phyloP scores from a whole-genome alignment of 1,140 invertebrate species.

The Drosophila pallidifrons region DNA sequence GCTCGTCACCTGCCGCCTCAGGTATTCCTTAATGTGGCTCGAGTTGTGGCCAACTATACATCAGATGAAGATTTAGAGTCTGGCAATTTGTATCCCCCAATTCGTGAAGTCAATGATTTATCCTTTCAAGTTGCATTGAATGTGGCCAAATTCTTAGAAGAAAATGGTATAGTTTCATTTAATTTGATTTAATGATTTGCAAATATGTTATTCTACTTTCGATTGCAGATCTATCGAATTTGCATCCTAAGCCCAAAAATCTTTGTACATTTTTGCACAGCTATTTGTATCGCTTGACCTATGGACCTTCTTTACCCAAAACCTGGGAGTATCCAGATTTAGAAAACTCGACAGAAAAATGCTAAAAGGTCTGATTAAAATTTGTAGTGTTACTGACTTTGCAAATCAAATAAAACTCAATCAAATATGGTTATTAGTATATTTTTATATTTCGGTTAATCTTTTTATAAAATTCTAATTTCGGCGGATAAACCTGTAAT shows the following conservation, averaged over 20 bases:
- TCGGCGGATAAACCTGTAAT: too few species aligned
- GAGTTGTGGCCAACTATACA: conserved; percentile 92
- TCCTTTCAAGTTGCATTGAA: conserved; percentile 94
- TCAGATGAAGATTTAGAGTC: conserved; percentile 91
- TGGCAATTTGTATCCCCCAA: conserved; percentile 96
- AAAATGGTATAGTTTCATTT: conserved; percentile 53
- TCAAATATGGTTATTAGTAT: too few species aligned
- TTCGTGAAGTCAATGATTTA: conserved; percentile 93
- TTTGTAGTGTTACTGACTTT: too few species aligned
- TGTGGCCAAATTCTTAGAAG: conserved; percentile 94
- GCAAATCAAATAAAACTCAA: too few species aligned
- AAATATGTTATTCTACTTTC: background rate
- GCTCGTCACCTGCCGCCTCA: conserved; percentile 94
- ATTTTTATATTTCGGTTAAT: too few species aligned
- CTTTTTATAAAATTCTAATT: too few species aligned
- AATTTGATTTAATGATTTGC: conserved; percentile 1
- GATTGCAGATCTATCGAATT: conserved; percentile 30
- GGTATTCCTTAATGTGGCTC: conserved; percentile 94
- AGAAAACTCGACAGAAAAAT: background rate
- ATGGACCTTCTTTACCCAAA: conserved; percentile 18
- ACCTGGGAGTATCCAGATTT: conserved; percentile 38
- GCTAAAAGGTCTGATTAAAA: too few species aligned
- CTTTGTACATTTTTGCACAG: conserved; percentile 3
- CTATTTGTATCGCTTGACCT: conserved; percentile 19
- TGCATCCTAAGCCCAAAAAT: conserved; percentile 21